These are phyloP conservation scores for Pseudois nayaur DNA, from an alignment of 2,113 vertebrate species.

Conservation along the genomic window DNA sequence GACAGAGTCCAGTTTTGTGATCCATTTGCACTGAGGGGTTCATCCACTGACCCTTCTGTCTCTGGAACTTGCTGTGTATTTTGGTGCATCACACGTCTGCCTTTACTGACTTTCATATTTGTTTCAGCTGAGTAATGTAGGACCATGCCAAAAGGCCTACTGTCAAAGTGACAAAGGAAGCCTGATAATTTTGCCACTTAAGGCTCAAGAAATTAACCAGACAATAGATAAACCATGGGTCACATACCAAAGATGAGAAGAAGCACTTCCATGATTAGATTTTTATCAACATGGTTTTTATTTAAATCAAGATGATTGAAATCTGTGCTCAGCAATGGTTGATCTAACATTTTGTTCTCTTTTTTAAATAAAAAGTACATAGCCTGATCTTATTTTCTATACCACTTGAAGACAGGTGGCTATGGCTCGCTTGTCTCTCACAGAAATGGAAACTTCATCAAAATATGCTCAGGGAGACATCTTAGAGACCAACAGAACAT, in stretches of 20 bases:
- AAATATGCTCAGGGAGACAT: slow-evolving; percentile 5
- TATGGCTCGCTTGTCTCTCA: neutral
- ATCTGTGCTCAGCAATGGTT: neutral
- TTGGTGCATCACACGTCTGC: neutral
- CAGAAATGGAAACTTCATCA: slow-evolving; percentile 6
- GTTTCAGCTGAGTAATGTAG: neutral
- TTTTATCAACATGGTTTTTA: neutral
- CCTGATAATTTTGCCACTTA: neutral
- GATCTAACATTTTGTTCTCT: neutral
- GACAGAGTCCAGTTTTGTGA: neutral
- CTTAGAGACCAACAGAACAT: neutral
- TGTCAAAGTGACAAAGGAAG: neutral
- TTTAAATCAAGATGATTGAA: slow-evolving; percentile 7
- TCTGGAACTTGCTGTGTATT: neutral
- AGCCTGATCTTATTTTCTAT: neutral
- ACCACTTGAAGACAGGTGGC: neutral
- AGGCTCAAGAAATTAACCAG: slow-evolving; percentile 11
- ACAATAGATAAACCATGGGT: neutral
- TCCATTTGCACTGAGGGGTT: neutral
- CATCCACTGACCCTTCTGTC: neutral
- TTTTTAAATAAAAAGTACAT: neutral
- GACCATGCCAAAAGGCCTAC: neutral
- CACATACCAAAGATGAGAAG: neutral
- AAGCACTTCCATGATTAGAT: neutral
- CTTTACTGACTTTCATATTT: neutral